Conservation (phyloP, 2,113 vertebrate genomes). For the Shinisaurus crocodilurus region DNA sequence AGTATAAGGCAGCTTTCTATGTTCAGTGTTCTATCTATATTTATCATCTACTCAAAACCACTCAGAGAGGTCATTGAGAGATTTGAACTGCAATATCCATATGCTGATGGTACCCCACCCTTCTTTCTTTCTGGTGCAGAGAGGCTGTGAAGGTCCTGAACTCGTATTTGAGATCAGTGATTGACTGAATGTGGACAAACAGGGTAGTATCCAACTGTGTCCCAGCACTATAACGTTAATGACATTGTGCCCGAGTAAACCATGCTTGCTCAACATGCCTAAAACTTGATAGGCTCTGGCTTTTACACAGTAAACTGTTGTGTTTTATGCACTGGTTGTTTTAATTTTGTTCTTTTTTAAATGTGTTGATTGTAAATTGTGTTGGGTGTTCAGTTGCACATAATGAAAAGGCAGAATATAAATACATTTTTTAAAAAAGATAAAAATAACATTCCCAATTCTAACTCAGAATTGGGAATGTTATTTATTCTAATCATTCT, state of each 20-base stretch:
- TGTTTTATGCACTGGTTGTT: background rate
- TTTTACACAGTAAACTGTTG: background rate
- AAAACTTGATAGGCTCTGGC: background rate
- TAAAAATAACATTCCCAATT: too few species aligned
- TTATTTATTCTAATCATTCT: too few species aligned
- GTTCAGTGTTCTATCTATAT: too few species aligned
- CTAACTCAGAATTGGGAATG: too few species aligned
- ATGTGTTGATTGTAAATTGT: background rate
- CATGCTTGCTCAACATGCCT: too few species aligned
- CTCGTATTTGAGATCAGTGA: background rate
- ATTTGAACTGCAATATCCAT: background rate
- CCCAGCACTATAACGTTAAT: too few species aligned
- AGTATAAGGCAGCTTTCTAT: too few species aligned
- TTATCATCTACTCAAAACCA: background rate
- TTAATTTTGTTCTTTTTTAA: background rate
- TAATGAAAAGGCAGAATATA: background rate
- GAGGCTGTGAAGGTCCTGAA: background rate
- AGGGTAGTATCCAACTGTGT: background rate
- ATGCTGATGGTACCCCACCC: background rate
- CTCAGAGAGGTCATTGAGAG: background rate
- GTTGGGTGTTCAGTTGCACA: background rate
- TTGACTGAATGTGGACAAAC: background rate
- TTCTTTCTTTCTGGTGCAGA: background rate
- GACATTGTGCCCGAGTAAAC: too few species aligned
- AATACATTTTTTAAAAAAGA: too few species aligned